Base-by-base conservation (phyloP, 2,888 invertebrate genomes). In the Cheilosia vulpina region DNA sequence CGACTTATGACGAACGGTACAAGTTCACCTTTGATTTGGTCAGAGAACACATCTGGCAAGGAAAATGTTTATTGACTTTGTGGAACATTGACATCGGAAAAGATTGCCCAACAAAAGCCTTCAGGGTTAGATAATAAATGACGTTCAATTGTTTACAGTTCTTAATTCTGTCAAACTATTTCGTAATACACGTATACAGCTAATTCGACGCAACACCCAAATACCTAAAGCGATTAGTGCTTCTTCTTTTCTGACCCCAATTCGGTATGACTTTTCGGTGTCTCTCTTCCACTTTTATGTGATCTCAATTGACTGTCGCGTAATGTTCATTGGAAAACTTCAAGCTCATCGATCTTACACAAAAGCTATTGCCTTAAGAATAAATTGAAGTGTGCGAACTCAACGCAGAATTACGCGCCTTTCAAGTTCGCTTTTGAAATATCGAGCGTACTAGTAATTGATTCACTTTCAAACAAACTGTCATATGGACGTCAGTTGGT, bases 11-110 rank as follows among this genome's bases (percentile, higher is more conserved):
- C 47, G n/a, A 38, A 27, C 60, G 31, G 11, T 38, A 38, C 17
- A 53, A 15, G 60, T 7, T 47, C 45, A 73, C 38, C 45, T 75
- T 65, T 75, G 19, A 17, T 38, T 57, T 75, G 13, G 13, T 63
- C 13, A 15, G 19, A 45, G 9, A 17, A 34, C 7, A 2, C 3
- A 50, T 9, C 31, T 1, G 31, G 1, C 7, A 6, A 31, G 7
- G 9, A 27, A 27, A 27, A 27, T 27, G 6, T 27, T 27, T 6
- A 50, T 21, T 17, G 19, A 21, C 27, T 21, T 52, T 52, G 2
- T 13, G 6, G 24, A n/a, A 15, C 24, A 47, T 47, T 38, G 13
- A 4, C 38, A 1, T 4, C 38, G 4, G 5, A 17, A 9, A 45
- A 45, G 45, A 45, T 6, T 7, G 5, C n/a, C 2, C 17, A 7